Evolutionary conservation across 2,113 vertebrate genomes (phyloP), one percentile per base, ranked within the genome.

Genomic region (Phainopepla nitens): DNA sequence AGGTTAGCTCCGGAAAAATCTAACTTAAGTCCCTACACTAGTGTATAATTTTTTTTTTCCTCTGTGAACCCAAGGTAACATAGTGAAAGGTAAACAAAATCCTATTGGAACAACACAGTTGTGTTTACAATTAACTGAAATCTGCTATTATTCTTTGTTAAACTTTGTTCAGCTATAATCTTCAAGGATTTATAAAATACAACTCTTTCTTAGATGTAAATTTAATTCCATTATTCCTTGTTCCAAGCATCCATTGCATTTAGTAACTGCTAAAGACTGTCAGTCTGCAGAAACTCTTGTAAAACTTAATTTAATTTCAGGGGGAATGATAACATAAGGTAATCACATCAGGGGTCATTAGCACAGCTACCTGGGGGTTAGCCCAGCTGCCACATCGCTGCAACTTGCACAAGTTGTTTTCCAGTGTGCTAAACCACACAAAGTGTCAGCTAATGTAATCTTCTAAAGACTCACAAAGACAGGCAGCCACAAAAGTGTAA

Each of bases 281-380:
- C 82, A 82, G 10, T 53, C 68, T 95, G 50, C 82, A 91, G 92
- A 95, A 93, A 71, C 53, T 87, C 47, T 77, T 69, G 31, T 56
- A 69, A 69, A 95, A 50, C 22, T 41, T 92, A 88, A 29, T 36
- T 97, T 88, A 60, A 87, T 95, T 97, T 97, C 89, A 58, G 56
- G 58, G 54, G 44, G 51, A 90, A 92, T 79, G 58, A 21, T 49
- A 73, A n/a, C 70, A 49, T 50, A 47, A 5, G 49, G 73, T 27
- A 88, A 83, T 80, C 66, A 66, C 39, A 53, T 41, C 50, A 64
- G 61, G 91, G 94, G 90, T 96, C 87, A 91, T 89, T 75, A 94
- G 73, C 27, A 7, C 73, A 69, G 86, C 84, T 89, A 51, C 41
- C 72, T 51, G 58, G 41, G 57, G 89, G 23, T 93, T 51, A 77